Evolutionary conservation across 1,140 invertebrate genomes (phyloP).

Genomic region (Apis cerana): DNA sequence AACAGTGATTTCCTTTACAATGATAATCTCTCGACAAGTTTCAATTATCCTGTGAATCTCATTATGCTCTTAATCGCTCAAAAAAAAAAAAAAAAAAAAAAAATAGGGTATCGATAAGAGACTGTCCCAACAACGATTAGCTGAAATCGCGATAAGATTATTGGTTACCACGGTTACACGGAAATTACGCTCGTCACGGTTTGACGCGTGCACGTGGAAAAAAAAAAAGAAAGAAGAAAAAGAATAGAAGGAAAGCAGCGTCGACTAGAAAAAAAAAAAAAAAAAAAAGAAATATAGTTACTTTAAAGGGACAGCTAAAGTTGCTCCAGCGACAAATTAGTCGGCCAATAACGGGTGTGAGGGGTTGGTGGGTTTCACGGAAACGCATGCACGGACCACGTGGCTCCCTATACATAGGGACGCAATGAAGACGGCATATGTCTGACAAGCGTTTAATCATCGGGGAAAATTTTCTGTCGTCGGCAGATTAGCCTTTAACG

Average conservation of each 20-base stretch:
- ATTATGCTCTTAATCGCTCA: neutral
- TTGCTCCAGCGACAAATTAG: slow-evolving; percentile 69
- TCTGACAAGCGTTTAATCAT: slow-evolving; percentile 72
- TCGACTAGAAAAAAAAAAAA: too few relatives aligned
- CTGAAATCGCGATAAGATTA: neutral
- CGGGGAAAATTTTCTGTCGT: slow-evolving; percentile 70
- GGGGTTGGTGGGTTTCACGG: slow-evolving; percentile 57
- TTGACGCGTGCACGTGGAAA: neutral
- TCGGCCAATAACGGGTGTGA: slow-evolving; percentile 41
- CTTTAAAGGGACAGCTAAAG: slow-evolving; percentile 49
- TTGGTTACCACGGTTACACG: neutral
- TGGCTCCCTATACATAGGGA: slow-evolving; percentile 55
- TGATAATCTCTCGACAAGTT: neutral
- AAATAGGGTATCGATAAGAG: neutral
- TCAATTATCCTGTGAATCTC: neutral
- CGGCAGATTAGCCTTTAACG: slow-evolving; percentile 60
- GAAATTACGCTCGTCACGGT: slow-evolving; percentile 28
- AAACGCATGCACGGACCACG: slow-evolving; percentile 58
- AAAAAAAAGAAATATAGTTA: too few relatives aligned
- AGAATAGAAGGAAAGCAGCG: neutral
- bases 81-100: neutral
- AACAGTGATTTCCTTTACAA: neutral
- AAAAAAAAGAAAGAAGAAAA: neutral
- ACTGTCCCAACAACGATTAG: neutral
- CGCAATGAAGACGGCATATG: slow-evolving; percentile 73